Evolutionary conservation across 2,113 vertebrate species (phyloP), one percentile per base, ranked within the genome.

Genomic region (Macaca fascicularis): DNA sequence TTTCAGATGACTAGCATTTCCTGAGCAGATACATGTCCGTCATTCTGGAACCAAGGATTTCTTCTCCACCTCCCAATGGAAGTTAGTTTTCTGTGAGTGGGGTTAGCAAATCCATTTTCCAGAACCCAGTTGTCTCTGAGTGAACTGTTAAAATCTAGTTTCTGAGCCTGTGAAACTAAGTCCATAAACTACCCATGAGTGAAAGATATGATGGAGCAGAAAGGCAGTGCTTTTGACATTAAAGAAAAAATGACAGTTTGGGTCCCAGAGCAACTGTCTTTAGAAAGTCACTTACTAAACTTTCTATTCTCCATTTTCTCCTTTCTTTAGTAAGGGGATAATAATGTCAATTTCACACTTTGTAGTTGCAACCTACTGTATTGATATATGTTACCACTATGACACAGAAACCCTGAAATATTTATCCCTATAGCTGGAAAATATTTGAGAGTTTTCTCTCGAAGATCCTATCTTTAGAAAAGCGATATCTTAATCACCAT

Each of bases 61-160:
- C 16, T 89, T 85, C 45, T 95, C 19, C n/a, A 14, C 5, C 25
- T 69, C 30, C 22, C 38, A 52, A 2, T 16, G 25, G 32, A 84
- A 84, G 3, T 79, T 74, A 83, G n/a, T 61, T 6, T 45, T 86
- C 87, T 74, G 10, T 64, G n/a, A 38, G 8, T 45, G 20, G 38
- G 25, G 35, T 55, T 79, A 89, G 22, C 16, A 90, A 64, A 80
- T n/a, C 23, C 27, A 90, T 55, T 27, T 32, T 48, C 19, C 5
- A 50, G 32, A 85, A 79, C 11, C 64, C 2, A 67, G 7, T 75
- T 20, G 30, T 50, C 79, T 30, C 27, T 64, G 35, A 75, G 75
- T 22, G 32, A 81, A 67, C 30, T 64, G 61, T 64, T 95, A 93
- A 85, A 90, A 67, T 93, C 32, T 97, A 64, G 11, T 85, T 89